Evolutionary conservation across 2,888 invertebrate genomes (phyloP).

Genomic region (Beris morrisii): DNA sequence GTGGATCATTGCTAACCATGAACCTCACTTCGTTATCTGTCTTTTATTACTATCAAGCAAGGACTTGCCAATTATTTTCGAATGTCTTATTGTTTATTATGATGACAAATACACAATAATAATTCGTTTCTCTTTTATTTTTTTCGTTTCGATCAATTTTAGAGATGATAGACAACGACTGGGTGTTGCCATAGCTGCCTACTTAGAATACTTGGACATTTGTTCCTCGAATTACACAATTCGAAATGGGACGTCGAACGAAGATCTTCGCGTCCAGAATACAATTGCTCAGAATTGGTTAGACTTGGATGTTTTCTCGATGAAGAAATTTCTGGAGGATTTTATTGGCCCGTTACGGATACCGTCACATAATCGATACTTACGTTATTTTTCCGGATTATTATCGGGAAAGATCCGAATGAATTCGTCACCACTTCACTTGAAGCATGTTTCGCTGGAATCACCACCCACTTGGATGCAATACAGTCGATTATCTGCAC

Average conservation of each 20-base stretch:
- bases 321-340: constrained; percentile 87
- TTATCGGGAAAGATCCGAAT: constrained; percentile 86
- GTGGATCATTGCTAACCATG: too few relatives aligned
- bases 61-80: background rate
- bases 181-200: constrained; percentile 86
- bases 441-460: constrained; percentile 83
- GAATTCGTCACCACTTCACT: constrained; percentile 81
- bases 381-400: constrained; percentile 88
- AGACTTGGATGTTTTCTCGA: constrained; percentile 89
- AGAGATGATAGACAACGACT: constrained; percentile 71
- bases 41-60: too few relatives aligned
- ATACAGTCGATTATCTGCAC: constrained; percentile 45
- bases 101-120: background rate
- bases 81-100: background rate
- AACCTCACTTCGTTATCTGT: too few relatives aligned
- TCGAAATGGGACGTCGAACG: constrained; percentile 50
- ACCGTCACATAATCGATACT: constrained; percentile 81
- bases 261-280: constrained; percentile 43
- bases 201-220: constrained; percentile 92
- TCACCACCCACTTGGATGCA: constrained; percentile 79
- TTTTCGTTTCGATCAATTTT: constrained; percentile 17
- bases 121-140: background rate
- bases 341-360: constrained; percentile 70
- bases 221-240: constrained; percentile 63
- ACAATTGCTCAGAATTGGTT: constrained; percentile 55